These are phyloP conservation scores for Drosophila pseudotakahashii DNA, from an alignment of 2,888 invertebrate species.

Conservation along the genomic window DNA sequence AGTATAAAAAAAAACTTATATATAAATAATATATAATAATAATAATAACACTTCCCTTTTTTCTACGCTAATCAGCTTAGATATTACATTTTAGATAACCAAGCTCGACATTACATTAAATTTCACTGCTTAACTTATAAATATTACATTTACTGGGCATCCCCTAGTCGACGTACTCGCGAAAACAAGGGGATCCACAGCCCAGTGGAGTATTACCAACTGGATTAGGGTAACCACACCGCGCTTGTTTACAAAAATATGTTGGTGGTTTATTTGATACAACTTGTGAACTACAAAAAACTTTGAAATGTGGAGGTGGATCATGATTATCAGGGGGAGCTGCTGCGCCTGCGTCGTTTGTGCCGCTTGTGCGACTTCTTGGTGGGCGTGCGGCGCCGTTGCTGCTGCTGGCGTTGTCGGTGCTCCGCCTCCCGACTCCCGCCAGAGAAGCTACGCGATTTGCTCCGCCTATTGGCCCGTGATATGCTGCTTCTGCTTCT, in stretches of 20 bases:
- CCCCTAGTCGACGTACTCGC: neutral
- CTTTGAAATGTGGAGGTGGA: slow-evolving; percentile 5
- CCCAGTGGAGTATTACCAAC: neutral
- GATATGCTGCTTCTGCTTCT: slow-evolving; percentile 32
- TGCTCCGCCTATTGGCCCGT: slow-evolving; percentile 41
- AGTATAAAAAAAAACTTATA: no score
- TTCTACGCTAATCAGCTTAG: no score
- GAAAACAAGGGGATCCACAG: no score
- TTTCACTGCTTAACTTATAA: neutral
- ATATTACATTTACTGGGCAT: neutral
- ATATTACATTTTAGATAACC: no score
- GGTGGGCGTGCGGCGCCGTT: slow-evolving; percentile 43
- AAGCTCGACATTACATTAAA: neutral
- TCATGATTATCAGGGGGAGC: slow-evolving; percentile 44
- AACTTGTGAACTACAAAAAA: slow-evolving; percentile 8
- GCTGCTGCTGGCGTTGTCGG: slow-evolving; percentile 42
- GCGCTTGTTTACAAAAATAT: slow-evolving; percentile 20
- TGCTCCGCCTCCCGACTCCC: slow-evolving; percentile 24
- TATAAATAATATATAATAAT: no score
- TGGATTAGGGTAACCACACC: slow-evolving; percentile 3
- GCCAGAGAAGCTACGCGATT: slow-evolving; percentile 27
- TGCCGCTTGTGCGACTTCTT: slow-evolving; percentile 68
- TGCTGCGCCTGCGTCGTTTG: slow-evolving; percentile 62
- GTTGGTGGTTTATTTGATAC: slow-evolving; percentile 28
- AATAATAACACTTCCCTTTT: no score